Percentiles rank a stretch among this genome's conserved stretches.
phyloP scores from a whole-genome alignment of 2,888 invertebrate species.

The Scaptomyza cyrtandrae region DNA sequence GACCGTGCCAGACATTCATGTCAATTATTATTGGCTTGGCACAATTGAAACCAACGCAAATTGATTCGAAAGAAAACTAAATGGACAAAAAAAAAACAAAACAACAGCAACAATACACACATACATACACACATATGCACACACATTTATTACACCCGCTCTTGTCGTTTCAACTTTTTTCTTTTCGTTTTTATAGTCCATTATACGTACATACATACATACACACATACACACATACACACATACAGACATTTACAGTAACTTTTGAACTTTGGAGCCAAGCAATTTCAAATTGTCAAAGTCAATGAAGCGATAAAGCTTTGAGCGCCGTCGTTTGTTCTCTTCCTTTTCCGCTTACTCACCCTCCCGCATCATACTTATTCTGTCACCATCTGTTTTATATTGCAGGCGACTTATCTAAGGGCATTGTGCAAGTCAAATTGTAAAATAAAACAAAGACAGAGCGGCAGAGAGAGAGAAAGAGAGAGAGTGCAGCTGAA shows the following conservation, averaged over 20 bases:
- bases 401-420: slow-evolving; percentile 24
- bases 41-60: slow-evolving; percentile 76
- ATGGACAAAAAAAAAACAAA: slow-evolving; percentile 38
- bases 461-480: not conserved
- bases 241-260: slow-evolving; percentile 27
- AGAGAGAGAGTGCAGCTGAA: slow-evolving; percentile 3
- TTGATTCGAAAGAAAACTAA: slow-evolving; percentile 73
- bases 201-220: slow-evolving; percentile 3
- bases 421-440: slow-evolving; percentile 23
- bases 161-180: slow-evolving; percentile 7
- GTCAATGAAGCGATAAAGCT: slow-evolving; percentile 62
- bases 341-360: slow-evolving; percentile 1
- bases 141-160: slow-evolving; percentile 38
- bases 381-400: not conserved
- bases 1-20: slow-evolving; percentile 60
- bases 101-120: slow-evolving; percentile 1
- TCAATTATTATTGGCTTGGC: slow-evolving; percentile 74
- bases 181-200: slow-evolving; percentile 32
- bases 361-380: not conserved
- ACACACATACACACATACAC: slow-evolving; percentile 22
- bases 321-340: slow-evolving; percentile 12
- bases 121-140: not conserved
- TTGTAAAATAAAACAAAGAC: slow-evolving; percentile 32
- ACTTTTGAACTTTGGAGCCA: slow-evolving; percentile 66
- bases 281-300: slow-evolving; percentile 60